Evolutionary conservation across 2,888 invertebrate species (phyloP).

Genomic region (Philhelius pedissequus): DNA sequence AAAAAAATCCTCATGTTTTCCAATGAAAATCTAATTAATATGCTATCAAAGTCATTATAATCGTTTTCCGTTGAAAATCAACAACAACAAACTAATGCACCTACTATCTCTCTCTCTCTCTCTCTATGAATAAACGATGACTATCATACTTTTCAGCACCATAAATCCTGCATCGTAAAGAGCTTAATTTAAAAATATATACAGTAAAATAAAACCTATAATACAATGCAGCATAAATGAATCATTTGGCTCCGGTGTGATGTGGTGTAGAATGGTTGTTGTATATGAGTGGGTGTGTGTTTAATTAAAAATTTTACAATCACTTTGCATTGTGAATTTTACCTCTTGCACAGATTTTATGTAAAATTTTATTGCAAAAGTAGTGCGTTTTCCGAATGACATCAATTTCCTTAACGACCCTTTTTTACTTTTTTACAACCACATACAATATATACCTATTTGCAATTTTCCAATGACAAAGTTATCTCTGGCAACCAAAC

Average conservation of each 20-base stretch:
- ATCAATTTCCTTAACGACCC: conserved; percentile 26
- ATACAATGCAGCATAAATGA: conserved; percentile 33
- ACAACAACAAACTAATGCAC: not conserved
- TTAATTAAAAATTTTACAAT: conserved; percentile 37
- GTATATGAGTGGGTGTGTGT: not conserved
- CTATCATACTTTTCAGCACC: not conserved
- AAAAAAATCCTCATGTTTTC: no score
- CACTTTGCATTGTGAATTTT: not conserved
- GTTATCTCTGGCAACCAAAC: conserved; percentile 24
- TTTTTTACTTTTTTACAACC: no score
- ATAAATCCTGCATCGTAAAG: not conserved
- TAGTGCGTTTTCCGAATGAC: conserved; percentile 5
- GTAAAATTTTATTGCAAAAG: conserved; percentile 3
- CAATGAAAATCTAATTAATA: no score
- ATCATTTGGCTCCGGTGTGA: not conserved
- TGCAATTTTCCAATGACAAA: conserved; percentile 8
- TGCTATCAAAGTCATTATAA: not conserved
- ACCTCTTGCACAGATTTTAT: conserved; percentile 5
- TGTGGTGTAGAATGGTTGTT: not conserved
- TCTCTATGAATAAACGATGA: not conserved
- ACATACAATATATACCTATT: not conserved
- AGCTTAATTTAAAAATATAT: conserved; percentile 2
- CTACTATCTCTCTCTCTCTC: not conserved
- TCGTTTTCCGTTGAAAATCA: not conserved
- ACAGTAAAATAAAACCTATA: not conserved